These are phyloP conservation scores for Zygogramma bicolorata DNA, from an alignment of 2,888 invertebrate genomes.

Conservation along the genomic window DNA sequence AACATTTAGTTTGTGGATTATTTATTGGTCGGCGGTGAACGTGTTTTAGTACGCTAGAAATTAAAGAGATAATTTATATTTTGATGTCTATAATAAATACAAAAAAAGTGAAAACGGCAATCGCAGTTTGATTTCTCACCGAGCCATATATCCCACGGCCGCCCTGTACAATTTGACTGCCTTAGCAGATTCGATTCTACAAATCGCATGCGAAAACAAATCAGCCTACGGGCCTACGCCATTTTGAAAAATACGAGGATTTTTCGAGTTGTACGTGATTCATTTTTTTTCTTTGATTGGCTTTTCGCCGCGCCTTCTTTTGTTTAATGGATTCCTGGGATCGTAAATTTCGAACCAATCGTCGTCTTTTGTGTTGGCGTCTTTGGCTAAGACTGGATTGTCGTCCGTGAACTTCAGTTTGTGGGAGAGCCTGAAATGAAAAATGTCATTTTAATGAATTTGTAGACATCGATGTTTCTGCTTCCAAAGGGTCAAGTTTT, in stretches of 20 bases:
- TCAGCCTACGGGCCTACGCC: too few species aligned
- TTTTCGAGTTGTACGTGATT: too few species aligned
- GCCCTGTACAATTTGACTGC: too few species aligned
- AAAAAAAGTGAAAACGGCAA: not conserved
- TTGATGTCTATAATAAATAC: constrained; percentile 7
- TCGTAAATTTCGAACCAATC: constrained; percentile 98
- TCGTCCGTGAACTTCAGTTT: constrained; percentile 77
- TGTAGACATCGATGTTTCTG: too few species aligned
- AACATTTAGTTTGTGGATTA: not conserved
- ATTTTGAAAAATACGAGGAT: too few species aligned
- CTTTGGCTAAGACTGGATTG: constrained; percentile 83
- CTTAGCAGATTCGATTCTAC: too few species aligned
- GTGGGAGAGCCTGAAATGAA: constrained; percentile 73
- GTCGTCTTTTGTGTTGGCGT: constrained; percentile 91
- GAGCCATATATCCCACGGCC: not conserved
- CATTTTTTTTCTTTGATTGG: not conserved
- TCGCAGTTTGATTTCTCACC: not conserved
- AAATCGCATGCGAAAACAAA: too few species aligned
- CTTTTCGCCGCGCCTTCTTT: constrained; percentile 88
- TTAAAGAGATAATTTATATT: constrained; percentile 11
- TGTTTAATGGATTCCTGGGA: constrained; percentile 94
- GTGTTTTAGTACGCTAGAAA: constrained; percentile 5
- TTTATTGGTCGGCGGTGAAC: not conserved
- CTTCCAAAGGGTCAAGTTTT: too few species aligned
- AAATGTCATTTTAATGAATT: too few species aligned